Conservation (phyloP, 2,113 vertebrate genomes). For the Dicentrarchus labrax region DNA sequence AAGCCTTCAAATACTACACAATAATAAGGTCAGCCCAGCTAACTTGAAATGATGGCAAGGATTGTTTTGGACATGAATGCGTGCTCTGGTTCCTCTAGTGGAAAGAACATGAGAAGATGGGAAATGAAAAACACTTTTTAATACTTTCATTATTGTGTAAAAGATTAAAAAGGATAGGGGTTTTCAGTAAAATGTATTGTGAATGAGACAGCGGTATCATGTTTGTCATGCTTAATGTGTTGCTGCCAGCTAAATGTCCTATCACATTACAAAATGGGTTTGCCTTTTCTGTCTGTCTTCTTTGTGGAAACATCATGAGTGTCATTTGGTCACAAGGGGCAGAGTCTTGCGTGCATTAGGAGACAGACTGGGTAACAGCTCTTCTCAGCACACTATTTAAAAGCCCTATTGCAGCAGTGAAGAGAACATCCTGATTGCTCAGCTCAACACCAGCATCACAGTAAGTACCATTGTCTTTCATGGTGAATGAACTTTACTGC, state of each 20-base stretch:
- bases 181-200: conserved; percentile 7
- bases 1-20: conserved; percentile 3
- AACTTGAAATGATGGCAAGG: neutral
- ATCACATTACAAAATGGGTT: conserved; percentile 56
- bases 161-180: neutral
- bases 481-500: neutral
- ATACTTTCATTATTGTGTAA: neutral
- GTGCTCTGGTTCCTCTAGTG: neutral
- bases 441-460: conserved; percentile 46
- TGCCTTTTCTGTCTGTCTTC: neutral
- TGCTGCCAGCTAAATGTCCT: conserved; percentile 36
- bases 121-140: neutral
- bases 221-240: conserved; percentile 41
- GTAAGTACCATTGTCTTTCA: conserved; percentile 58
- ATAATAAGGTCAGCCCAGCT: conserved; percentile 1
- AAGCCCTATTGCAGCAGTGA: conserved; percentile 41
- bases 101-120: neutral
- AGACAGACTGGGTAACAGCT: conserved; percentile 43
- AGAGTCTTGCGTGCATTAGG: conserved; percentile 63
- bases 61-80: neutral
- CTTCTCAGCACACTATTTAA: conserved; percentile 68
- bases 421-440: conserved; percentile 44
- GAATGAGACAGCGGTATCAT: conserved; percentile 2
- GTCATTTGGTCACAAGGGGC: conserved; percentile 65
- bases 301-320: conserved; percentile 44